Percentiles rank a stretch among this genome's conserved stretches.
phyloP scores from a whole-genome alignment of 2,797 vertebrate species.

The Notoglanidium macrostoma region DNA sequence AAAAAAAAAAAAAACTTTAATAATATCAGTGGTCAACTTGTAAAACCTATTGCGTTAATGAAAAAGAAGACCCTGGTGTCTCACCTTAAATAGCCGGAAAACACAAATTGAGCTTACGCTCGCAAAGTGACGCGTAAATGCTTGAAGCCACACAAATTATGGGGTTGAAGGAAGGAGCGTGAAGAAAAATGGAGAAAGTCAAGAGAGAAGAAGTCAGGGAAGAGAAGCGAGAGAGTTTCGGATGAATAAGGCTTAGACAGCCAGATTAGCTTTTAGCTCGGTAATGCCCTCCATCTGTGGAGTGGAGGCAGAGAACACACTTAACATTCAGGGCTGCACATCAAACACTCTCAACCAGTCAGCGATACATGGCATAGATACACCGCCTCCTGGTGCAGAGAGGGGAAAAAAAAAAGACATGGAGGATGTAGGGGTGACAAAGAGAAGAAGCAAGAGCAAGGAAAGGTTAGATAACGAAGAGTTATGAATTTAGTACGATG shows the following conservation, averaged over 20 bases:
- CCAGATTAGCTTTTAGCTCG: conserved; percentile 65
- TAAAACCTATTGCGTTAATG: background rate
- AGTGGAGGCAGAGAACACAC: conserved; percentile 71
- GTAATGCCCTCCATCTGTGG: conserved; percentile 65
- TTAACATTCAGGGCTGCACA: conserved; percentile 75
- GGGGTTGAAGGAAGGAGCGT: background rate
- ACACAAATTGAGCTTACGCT: background rate
- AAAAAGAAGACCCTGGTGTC: background rate
- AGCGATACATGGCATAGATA: conserved; percentile 69
- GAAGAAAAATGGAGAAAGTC: conserved; percentile 8
- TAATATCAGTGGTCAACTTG: background rate
- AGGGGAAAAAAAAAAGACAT: background rate
- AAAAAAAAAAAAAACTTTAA: background rate
- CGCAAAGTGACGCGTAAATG: background rate
- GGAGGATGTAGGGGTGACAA: conserved; percentile 13
- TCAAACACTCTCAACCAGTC: conserved; percentile 68
- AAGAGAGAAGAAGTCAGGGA: conserved; percentile 45
- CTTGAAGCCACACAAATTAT: background rate
- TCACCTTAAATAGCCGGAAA: background rate
- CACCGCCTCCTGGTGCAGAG: conserved; percentile 62
- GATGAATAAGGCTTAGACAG: conserved; percentile 57
- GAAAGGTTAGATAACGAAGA: conserved; percentile 51
- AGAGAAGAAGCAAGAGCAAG: background rate
- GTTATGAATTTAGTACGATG: conserved; percentile 47
- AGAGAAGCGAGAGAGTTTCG: conserved; percentile 35